Evolutionary conservation across 2,113 vertebrate genomes (phyloP), one percentile per base, ranked within the genome.

Genomic region (Globicephala melas): DNA sequence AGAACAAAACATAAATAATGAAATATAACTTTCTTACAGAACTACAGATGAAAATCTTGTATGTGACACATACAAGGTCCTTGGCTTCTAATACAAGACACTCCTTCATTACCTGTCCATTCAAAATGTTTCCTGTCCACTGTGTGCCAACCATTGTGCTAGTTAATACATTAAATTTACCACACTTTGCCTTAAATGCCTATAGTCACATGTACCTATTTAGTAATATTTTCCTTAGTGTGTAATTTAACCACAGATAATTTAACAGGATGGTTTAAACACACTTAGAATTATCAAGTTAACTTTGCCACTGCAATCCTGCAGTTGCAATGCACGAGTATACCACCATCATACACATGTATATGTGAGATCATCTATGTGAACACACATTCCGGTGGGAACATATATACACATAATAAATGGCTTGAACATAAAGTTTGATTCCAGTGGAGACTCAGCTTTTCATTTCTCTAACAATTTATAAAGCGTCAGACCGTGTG

Each of bases 1-100:
- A 71, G 36, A 91, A 76, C 25, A 62, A 25, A 67, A 9, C 8
- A 65, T 33, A 50, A n/a, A 77, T 68, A 53, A 5, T 44, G 63
- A 96, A 84, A 89, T 84, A 90, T 17, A 85, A 85, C n/a, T 95
- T 97, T 79, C 76, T 87, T 86, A 88, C 20, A 36, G 36, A 89
- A 74, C 38, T 84, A 36, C 60, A 60, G 41, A 73, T 36, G 41
- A 95, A 83, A 89, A 79, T 76, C 26, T 50, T 50, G 55, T 7
- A 5, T 38, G 26, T 38, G 76, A 77, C 70, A 11, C 55, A 93
- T 10, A 63, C 12, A 70, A 94, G 41, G 70, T 31, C 68, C 70
- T 41, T 73, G 36, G 67, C 25, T 94, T 97, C 47, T 92, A 62
- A 96, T 14, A 63, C 38, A 95, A 89, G 20, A 71, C 68, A 82